A percentile compares a stretch with the other conserved stretches of the same genome.
Conservation (phyloP, 2,888 invertebrate genomes). For the Carterocephalus palaemon region DNA sequence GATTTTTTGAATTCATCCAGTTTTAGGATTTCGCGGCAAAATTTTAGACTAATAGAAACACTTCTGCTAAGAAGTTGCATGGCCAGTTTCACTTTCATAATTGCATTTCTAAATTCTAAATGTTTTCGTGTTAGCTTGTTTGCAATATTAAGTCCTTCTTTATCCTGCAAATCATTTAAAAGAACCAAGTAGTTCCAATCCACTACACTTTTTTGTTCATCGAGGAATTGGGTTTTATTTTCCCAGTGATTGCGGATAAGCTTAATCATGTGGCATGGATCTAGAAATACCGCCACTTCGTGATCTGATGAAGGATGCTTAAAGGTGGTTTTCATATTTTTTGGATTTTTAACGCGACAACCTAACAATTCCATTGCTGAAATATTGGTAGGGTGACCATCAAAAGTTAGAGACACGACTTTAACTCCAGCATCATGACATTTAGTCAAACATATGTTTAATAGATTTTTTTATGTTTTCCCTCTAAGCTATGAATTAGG, state of each 20-base stretch:
- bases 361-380: slow-evolving; percentile 29
- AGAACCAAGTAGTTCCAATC: neutral
- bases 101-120: slow-evolving; percentile 29
- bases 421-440: slow-evolving; percentile 33
- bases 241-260: slow-evolving; percentile 30
- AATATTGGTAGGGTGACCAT: slow-evolving; percentile 24
- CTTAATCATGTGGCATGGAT: slow-evolving; percentile 30
- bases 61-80: slow-evolving; percentile 7
- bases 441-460: slow-evolving; percentile 29
- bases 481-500: slow-evolving; percentile 33
- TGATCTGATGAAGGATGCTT: slow-evolving; percentile 28
- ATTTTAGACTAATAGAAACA: slow-evolving; percentile 2
- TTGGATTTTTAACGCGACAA: slow-evolving; percentile 28
- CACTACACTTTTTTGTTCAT: slow-evolving; percentile 5
- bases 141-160: slow-evolving; percentile 22
- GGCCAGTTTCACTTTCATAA: slow-evolving; percentile 29
- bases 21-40: neutral
- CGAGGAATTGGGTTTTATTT: slow-evolving; percentile 13
- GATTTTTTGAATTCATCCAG: neutral
- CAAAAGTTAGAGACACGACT: slow-evolving; percentile 32
- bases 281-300: slow-evolving; percentile 31
- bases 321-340: slow-evolving; percentile 31
- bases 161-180: neutral
- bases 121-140: slow-evolving; percentile 28
- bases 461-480: slow-evolving; percentile 30